Evolutionary conservation across 2,113 vertebrate genomes (phyloP), one percentile per base, ranked within the genome.

Genomic region (Oreotrochilus melanogaster): DNA sequence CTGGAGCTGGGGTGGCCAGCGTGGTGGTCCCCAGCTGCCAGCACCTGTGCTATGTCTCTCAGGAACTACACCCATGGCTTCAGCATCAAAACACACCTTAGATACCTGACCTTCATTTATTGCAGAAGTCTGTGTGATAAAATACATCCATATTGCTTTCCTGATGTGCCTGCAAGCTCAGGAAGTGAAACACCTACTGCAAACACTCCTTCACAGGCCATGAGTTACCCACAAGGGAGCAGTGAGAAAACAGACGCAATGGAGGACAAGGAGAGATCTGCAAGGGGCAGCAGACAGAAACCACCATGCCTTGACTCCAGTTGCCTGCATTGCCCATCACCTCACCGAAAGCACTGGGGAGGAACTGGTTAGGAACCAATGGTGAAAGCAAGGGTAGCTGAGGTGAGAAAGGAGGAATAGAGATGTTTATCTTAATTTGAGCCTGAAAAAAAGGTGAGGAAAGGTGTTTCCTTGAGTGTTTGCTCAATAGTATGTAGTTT

Each of bases 291-390:
- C 65, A 62, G 23, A 28, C 19, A 53, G 37, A 43, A 88, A 51
- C 23, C 15, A 39, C 10, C 3, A 4, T 16, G 33, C 5, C 27
- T 53, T 48, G 60, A 72, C 30, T 10, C 6, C 13, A 56, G 9
- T 5, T 0, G 0, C 27, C 35, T 37, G 31, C 4, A 0, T 12
- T 71, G 18, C n/a, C 12, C 3, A 1, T 71, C 45, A 51, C 11
- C 7, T 66, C 57, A 18, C 16, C 28, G 57, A 79, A 67, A 47
- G 30, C 25, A 71, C 42, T 12, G 62, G 39, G 18, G 11, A 78
- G 7, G 35, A 11, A 37, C 88, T 50, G 15, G 33, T 11, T 39
- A 21, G 33, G 39, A 81, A 56, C 5, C 39, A 70, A 35, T 1
- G 14, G 30, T 6, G 18, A 58, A 92, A 87, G 76, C 16, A 53